phyloP scores from a whole-genome alignment of 2,888 invertebrate species.

The Idaea aversata region DNA sequence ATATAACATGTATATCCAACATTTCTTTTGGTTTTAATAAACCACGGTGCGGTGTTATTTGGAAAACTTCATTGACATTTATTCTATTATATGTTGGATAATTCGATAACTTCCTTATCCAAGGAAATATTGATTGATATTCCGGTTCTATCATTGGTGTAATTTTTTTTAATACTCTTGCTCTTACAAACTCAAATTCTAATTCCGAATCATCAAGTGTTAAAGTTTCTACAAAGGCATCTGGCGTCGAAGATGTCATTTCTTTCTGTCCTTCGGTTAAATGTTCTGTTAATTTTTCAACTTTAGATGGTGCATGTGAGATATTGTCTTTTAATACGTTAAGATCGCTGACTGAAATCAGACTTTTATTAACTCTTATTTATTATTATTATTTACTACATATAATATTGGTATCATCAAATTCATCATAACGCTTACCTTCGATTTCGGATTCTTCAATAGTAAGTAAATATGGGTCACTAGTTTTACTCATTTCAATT shows the following conservation, averaged over 20 bases:
- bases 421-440: conserved; percentile 29
- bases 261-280: conserved; percentile 20
- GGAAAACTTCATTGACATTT: conserved; percentile 59
- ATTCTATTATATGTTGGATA: conserved; percentile 32
- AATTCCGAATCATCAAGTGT: conserved; percentile 27
- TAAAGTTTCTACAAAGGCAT: conserved; percentile 23
- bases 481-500: conserved; percentile 26
- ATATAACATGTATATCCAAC: conserved; percentile 70
- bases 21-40: conserved; percentile 73
- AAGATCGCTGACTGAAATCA: conserved; percentile 34
- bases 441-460: conserved; percentile 32
- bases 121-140: conserved; percentile 50
- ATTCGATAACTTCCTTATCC: conserved; percentile 57
- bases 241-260: conserved; percentile 11
- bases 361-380: not conserved
- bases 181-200: conserved; percentile 34
- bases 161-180: conserved; percentile 46
- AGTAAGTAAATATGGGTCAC: conserved; percentile 26
- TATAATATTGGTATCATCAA: not conserved
- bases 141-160: conserved; percentile 55
- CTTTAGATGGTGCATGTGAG: conserved; percentile 24
- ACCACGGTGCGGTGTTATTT: conserved; percentile 72
- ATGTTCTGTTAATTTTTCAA: conserved; percentile 26
- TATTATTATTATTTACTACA: no score
- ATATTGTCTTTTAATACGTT: conserved; percentile 32